A percentile compares a stretch with the other conserved stretches of the same genome.
Conservation (phyloP, 2,888 invertebrate genomes). For the Leptothorax acervorum region DNA sequence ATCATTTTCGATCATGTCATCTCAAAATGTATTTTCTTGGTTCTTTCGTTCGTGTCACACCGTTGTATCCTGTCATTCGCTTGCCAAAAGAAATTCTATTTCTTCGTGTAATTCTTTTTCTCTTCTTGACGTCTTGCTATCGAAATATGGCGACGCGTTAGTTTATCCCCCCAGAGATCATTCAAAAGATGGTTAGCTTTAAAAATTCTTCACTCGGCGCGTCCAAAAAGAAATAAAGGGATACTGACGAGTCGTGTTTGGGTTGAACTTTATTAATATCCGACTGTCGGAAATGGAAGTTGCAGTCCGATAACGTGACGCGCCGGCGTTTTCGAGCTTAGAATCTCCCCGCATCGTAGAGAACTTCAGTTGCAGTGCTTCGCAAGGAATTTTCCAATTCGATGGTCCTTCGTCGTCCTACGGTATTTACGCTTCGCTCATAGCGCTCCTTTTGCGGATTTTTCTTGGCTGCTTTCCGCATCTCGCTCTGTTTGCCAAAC, state of each 20-base stretch:
- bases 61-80: neutral
- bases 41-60: neutral
- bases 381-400: slow-evolving; percentile 53
- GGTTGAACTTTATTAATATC: slow-evolving; percentile 78
- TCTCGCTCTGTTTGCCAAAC: slow-evolving; percentile 43
- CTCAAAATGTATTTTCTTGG: neutral
- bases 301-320: slow-evolving; percentile 23
- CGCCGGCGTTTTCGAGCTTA: slow-evolving; percentile 43
- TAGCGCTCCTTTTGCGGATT: slow-evolving; percentile 41
- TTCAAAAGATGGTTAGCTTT: slow-evolving; percentile 57
- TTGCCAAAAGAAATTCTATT: neutral
- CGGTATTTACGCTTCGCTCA: slow-evolving; percentile 48
- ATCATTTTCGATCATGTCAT: neutral
- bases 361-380: slow-evolving; percentile 5
- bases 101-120: neutral
- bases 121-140: neutral
- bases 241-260: slow-evolving; percentile 53
- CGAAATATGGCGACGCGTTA: slow-evolving; percentile 65
- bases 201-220: slow-evolving; percentile 61
- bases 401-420: slow-evolving; percentile 34
- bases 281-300: slow-evolving; percentile 58
- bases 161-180: slow-evolving; percentile 53
- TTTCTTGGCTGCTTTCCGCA: slow-evolving; percentile 35
- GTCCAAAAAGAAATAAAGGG: slow-evolving; percentile 59
- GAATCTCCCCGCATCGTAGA: neutral